Evolutionary conservation across 2,888 invertebrate genomes (phyloP).

Genomic region (Limnephilus auricula): DNA sequence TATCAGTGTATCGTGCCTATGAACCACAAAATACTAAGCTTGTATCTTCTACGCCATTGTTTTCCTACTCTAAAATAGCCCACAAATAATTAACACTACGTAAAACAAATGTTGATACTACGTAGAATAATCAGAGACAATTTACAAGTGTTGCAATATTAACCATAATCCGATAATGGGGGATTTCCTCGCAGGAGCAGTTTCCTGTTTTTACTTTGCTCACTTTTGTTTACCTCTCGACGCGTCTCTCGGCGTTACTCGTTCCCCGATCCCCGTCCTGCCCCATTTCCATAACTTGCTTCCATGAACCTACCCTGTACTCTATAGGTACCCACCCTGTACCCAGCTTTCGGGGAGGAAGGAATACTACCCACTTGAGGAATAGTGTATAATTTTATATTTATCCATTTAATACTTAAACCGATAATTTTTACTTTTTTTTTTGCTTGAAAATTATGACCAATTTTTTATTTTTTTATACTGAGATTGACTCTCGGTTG

Average conservation of each 20-base stretch:
- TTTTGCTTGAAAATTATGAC: too few relatives aligned
- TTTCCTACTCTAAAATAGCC: background rate
- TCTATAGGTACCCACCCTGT: too few relatives aligned
- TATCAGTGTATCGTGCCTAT: background rate
- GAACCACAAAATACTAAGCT: background rate
- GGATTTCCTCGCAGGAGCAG: conserved; percentile 5
- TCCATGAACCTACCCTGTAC: background rate
- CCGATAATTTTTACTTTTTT: background rate
- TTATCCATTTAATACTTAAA: background rate
- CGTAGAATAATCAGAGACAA: conserved; percentile 2
- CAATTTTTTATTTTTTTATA: too few relatives aligned
- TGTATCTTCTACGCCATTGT: background rate
- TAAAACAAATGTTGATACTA: background rate
- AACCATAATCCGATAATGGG: conserved; percentile 34
- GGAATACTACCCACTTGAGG: background rate
- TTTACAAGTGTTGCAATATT: background rate
- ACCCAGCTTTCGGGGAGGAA: background rate
- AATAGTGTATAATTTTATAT: background rate
- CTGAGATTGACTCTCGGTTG: too few relatives aligned
- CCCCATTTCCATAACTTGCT: conserved; percentile 30
- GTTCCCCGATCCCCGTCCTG: background rate
- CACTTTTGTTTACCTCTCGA: conserved; percentile 16
- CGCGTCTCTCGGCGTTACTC: background rate
- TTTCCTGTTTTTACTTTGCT: conserved; percentile 35
- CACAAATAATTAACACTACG: background rate